Base-by-base conservation (phyloP, 2,797 vertebrate genomes). In the Sparus aurata region DNA sequence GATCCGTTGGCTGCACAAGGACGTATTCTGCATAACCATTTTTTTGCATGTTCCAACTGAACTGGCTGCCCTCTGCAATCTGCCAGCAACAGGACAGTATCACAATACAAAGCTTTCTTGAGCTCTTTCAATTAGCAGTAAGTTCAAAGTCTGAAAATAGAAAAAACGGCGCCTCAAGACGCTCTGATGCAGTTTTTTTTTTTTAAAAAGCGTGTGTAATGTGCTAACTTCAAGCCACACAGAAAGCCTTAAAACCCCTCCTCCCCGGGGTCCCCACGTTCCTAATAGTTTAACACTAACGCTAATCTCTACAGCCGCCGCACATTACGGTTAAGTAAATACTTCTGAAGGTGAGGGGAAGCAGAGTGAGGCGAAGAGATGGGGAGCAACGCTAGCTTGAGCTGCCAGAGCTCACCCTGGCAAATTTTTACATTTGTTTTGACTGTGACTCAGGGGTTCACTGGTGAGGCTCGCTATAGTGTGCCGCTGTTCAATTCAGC, bases 241-340 rank as follows among this genome's bases (percentile, higher is more conserved):
- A 89, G 76, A 89, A 86, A 85, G 80, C 77, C 80, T 87, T 84
- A 76, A 87, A 91, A 75, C 59, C 52, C 43, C 34, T 71, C 23
- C 7, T 92, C 89, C 88, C 91, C 20, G 15, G 78, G 79, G 92
- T 84, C 75, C 79, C 67, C 70, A 22, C 87, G 85, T 76, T 91
- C 81, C 83, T 92, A 89, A 91, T 91, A 87, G 91, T 93, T 92
- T 88, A 92, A 91, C 85, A 89, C 91, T 93, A 93, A 94, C 93
- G 89, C 63, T 72, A 47, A 30, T 81, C 80, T 80, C 74, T 83
- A 47, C 82, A 84, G 81, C 80, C 83, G 86, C 86, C 84, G 18
- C 76, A 90, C 84, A 83, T 82, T 88, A 79, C 82, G 81, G 67
- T 88, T 88, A 83, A 90, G 89, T 93, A 93, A 93, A 94, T 90